phyloP scores from a whole-genome alignment of 2,797 vertebrate species.

The Anisognathus igniventris region DNA sequence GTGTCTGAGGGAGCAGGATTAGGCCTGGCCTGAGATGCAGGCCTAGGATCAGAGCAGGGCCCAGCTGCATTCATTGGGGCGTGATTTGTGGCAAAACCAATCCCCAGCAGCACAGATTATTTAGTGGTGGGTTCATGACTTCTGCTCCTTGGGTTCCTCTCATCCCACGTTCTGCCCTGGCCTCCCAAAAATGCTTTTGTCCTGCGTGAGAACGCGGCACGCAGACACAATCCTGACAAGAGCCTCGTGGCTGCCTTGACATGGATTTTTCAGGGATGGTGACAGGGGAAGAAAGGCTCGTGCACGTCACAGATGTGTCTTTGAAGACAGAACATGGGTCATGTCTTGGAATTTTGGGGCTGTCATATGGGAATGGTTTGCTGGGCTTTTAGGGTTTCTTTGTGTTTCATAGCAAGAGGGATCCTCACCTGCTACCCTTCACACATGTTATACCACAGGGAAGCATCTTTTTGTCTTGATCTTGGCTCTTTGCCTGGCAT shows the following conservation, averaged over 20 bases:
- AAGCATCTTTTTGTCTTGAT: not conserved
- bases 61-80: not conserved
- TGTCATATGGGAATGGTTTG: not conserved
- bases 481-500: not conserved
- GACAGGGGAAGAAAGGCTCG: not conserved
- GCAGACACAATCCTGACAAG: not conserved
- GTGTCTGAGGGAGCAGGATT: not conserved
- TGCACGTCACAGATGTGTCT: not conserved
- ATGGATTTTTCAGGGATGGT: not conserved
- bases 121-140: not conserved
- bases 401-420: not conserved
- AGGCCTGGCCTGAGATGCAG: not conserved
- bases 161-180: not conserved
- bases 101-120: not conserved
- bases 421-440: not conserved
- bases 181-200: not conserved
- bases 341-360: not conserved
- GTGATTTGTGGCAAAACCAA: not conserved
- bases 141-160: not conserved
- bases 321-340: not conserved
- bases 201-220: fast-evolving
- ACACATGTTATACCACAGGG: not conserved
- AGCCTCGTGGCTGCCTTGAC: not conserved
- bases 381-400: not conserved
- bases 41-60: not conserved